Evolutionary conservation across 37 sponge, comb jelly and placozoan genomes (phyloP).

Genomic region (Aphrocallistes beatrix): DNA sequence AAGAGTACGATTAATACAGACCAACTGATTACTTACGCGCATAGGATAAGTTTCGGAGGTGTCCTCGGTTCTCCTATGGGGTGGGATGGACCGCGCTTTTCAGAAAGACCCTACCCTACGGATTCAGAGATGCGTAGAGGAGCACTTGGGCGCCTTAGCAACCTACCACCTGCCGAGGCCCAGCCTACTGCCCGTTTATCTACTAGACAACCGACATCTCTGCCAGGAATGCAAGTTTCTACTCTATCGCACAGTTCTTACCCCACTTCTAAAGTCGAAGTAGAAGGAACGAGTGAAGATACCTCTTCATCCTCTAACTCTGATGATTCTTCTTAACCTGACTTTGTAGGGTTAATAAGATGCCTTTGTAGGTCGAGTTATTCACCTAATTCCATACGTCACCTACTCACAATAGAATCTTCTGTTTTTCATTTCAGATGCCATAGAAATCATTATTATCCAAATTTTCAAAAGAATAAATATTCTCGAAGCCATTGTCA

Average conservation of each 20-base stretch:
- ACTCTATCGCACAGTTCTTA: conserved; percentile 1
- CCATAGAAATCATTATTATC: no score
- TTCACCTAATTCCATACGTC: neutral
- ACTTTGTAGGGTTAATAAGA: neutral
- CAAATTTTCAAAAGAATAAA: no score
- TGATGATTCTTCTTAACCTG: neutral
- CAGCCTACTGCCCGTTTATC: neutral
- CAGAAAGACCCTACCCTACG: conserved; percentile 3
- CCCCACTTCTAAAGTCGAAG: neutral
- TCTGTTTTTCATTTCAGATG: neutral
- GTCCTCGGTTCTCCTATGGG: neutral
- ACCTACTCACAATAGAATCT: neutral
- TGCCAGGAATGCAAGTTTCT: neutral
- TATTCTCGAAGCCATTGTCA: no score
- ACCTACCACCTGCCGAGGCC: neutral
- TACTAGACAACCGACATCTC: neutral
- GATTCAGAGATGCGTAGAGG: neutral
- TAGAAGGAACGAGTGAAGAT: neutral
- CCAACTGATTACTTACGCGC: neutral
- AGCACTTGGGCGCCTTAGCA: neutral
- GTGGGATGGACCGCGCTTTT: neutral
- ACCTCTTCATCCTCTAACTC: conserved; percentile 4
- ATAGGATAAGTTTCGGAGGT: neutral
- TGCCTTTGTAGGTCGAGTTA: neutral
- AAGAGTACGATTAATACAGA: neutral